Evolutionary conservation across 2,888 invertebrate genomes (phyloP).

Genomic region (Rhamphomyia laevipes): DNA sequence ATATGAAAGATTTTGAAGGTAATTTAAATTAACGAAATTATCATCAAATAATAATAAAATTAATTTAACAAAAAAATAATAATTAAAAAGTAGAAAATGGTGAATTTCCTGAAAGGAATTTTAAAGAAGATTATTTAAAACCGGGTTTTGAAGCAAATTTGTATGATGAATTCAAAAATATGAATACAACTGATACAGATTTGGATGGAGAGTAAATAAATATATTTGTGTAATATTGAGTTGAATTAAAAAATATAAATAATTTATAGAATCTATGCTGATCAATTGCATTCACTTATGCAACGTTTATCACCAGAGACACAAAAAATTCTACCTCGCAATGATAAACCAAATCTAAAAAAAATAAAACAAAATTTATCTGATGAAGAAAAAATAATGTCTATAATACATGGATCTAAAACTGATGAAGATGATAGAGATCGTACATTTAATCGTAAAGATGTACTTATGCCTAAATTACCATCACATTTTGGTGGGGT

Average conservation of each 20-base stretch:
- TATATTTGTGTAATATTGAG: neutral
- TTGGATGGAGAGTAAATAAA: conserved; percentile 44
- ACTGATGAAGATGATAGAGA: conserved; percentile 21
- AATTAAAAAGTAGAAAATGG: conserved; percentile 18
- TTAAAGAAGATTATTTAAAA: conserved; percentile 44
- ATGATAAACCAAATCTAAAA: conserved; percentile 20
- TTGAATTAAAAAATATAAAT: no score
- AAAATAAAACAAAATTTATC: conserved; percentile 24
- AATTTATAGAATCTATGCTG: conserved; percentile 28
- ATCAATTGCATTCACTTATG: conserved; percentile 33
- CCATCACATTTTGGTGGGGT: conserved; percentile 29
- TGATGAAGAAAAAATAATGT: conserved; percentile 35
- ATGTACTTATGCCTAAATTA: conserved; percentile 22
- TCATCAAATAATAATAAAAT: neutral
- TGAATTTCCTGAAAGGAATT: conserved; percentile 27
- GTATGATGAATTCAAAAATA: conserved; percentile 28
- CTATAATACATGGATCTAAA: conserved; percentile 34
- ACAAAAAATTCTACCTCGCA: conserved; percentile 27
- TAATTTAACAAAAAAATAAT: neutral
- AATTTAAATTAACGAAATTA: no score
- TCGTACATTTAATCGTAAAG: conserved; percentile 13
- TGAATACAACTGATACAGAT: conserved; percentile 37
- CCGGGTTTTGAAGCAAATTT: conserved; percentile 36
- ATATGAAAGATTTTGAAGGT: conserved; percentile 36
- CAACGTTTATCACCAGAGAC: conserved; percentile 31